Evolutionary conservation across 1,140 invertebrate genomes (phyloP).

Genomic region (Lamellibrachia luymesi): DNA sequence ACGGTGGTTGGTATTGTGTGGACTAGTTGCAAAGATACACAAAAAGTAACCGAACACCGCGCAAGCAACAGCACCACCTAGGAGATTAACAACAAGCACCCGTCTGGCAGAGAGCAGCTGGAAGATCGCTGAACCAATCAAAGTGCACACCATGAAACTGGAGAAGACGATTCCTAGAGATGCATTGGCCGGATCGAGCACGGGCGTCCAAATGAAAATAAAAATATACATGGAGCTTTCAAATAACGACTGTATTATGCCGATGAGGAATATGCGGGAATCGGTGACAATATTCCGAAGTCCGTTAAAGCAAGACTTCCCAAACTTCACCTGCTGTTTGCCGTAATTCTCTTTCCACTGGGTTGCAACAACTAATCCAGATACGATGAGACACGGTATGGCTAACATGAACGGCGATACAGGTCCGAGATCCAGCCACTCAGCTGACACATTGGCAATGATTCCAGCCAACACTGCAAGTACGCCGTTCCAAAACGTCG

Average conservation of each 20-base stretch:
- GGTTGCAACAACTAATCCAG: slow-evolving; percentile 59
- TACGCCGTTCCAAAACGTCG: slow-evolving; percentile 71
- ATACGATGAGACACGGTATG: slow-evolving; percentile 63
- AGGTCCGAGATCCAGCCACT: slow-evolving; percentile 64
- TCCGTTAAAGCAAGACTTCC: slow-evolving; percentile 54
- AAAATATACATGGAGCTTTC: slow-evolving; percentile 74
- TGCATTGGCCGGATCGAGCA: slow-evolving; percentile 60
- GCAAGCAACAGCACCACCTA: slow-evolving; percentile 47
- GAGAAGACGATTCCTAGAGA: slow-evolving; percentile 60
- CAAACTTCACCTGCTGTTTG: slow-evolving; percentile 54
- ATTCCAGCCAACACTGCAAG: slow-evolving; percentile 69
- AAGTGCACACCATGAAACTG: slow-evolving; percentile 70
- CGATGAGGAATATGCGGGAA: slow-evolving; percentile 64
- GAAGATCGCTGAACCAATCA: slow-evolving; percentile 68
- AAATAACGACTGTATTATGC: slow-evolving; percentile 69
- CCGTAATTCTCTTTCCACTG: slow-evolving; percentile 69
- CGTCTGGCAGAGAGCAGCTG: slow-evolving; percentile 56
- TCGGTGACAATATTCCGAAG: slow-evolving; percentile 53
- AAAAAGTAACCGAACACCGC: slow-evolving; percentile 47
- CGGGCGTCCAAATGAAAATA: slow-evolving; percentile 73
- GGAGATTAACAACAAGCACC: slow-evolving; percentile 50
- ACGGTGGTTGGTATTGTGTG: slow-evolving; percentile 37
- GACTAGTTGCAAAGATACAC: slow-evolving; percentile 48
- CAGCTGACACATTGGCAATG: slow-evolving; percentile 65
- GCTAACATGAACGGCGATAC: slow-evolving; percentile 67